Evolutionary conservation across 2,797 vertebrate genomes (phyloP).

Genomic region (Melanotaenia maccullochi): DNA sequence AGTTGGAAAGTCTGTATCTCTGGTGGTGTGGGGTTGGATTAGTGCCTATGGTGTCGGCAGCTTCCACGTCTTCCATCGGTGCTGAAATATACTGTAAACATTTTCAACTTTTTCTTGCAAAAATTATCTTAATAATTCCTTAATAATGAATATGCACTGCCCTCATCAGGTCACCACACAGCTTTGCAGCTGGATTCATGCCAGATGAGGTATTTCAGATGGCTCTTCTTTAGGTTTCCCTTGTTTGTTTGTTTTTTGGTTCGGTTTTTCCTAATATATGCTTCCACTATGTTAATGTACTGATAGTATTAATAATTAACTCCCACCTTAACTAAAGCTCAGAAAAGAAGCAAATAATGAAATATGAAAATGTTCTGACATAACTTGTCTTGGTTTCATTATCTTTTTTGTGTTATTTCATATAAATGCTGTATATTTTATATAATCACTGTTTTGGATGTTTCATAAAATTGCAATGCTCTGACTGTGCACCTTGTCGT

Average conservation of each 20-base stretch:
- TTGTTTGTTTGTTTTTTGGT: too few species aligned
- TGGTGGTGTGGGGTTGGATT: too few species aligned
- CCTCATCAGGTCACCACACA: background rate
- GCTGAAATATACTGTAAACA: background rate
- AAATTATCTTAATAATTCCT: background rate
- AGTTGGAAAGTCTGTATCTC: too few species aligned
- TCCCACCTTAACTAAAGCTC: background rate
- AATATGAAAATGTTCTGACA: background rate
- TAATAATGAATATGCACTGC: too few species aligned
- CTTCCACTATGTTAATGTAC: background rate
- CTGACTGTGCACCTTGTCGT: slow-evolving; percentile 87
- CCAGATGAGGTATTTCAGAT: background rate
- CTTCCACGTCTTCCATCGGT: too few species aligned
- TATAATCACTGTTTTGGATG: background rate
- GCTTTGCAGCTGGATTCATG: background rate
- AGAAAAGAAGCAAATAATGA: background rate
- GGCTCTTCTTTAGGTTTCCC: background rate
- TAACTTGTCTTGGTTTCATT: background rate
- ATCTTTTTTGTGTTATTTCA: background rate
- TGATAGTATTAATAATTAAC: background rate
- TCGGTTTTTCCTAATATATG: background rate
- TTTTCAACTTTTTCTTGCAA: background rate
- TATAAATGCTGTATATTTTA: background rate
- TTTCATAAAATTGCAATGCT: slow-evolving; percentile 2
- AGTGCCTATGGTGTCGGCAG: too few species aligned